Conservation (phyloP, 2,888 invertebrate species). For the Minunthozetes semirufus region DNA sequence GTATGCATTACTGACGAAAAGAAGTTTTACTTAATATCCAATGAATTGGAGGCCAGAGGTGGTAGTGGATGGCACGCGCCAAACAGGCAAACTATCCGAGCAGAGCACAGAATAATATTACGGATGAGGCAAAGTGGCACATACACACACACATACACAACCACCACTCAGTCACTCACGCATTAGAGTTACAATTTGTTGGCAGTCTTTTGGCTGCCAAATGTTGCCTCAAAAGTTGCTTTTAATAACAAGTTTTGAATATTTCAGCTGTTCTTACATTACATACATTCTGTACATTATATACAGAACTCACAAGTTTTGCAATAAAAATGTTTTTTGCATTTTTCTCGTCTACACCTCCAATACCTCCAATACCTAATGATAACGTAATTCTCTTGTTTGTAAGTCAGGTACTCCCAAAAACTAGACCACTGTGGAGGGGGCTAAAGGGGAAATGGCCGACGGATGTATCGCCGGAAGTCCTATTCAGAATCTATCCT, state of each 20-base stretch:
- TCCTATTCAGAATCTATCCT: too few relatives aligned
- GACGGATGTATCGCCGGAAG: too few relatives aligned
- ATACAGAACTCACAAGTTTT: background rate
- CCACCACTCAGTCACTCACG: too few relatives aligned
- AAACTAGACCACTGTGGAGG: too few relatives aligned
- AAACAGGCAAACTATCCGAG: background rate
- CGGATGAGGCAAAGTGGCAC: background rate
- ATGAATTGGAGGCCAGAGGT: background rate
- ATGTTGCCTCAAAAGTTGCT: constrained; percentile 24
- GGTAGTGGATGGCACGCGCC: constrained; percentile 17
- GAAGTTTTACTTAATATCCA: constrained; percentile 4
- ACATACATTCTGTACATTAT: background rate
- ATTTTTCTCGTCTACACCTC: background rate
- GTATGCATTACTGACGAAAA: background rate
- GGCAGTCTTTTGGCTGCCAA: constrained; percentile 15
- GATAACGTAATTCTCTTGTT: background rate
- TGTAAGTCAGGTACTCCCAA: too few relatives aligned
- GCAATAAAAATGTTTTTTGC: background rate
- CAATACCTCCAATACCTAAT: background rate
- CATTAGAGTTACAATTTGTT: constrained; percentile 2
- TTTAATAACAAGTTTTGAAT: constrained; percentile 26
- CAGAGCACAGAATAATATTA: background rate
- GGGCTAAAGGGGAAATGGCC: too few relatives aligned
- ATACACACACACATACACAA: too few relatives aligned
- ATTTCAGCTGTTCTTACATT: constrained; percentile 25